A percentile compares a stretch with the other conserved stretches of the same genome.
Conservation (phyloP, 2,113 vertebrate species). For the Dunckerocampus dactyliophorus region DNA sequence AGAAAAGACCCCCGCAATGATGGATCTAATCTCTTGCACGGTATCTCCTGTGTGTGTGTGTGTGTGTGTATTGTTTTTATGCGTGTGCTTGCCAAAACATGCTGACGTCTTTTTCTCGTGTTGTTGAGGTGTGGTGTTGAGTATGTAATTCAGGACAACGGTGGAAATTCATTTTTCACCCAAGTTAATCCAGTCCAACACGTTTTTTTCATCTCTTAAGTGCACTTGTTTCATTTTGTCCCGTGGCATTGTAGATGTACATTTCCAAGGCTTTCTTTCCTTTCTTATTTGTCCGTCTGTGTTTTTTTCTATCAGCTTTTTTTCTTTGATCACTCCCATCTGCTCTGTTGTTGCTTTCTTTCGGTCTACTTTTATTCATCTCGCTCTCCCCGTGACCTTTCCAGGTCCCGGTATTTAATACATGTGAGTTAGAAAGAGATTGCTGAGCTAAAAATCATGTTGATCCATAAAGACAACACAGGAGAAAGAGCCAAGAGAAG, state of each 20-base stretch:
- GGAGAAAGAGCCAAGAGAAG: slow-evolving; percentile 18
- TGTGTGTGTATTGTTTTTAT: slow-evolving; percentile 10
- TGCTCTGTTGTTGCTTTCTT: slow-evolving; percentile 36
- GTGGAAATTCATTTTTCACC: too few species aligned
- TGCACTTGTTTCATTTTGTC: too few species aligned
- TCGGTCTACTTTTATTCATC: slow-evolving; percentile 32
- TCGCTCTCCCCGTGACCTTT: slow-evolving; percentile 56
- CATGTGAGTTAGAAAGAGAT: slow-evolving; percentile 22
- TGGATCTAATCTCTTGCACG: slow-evolving; percentile 58
- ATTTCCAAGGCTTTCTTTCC: slow-evolving; percentile 16
- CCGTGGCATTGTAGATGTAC: neutral
- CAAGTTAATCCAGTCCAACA: too few species aligned
- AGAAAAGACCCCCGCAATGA: slow-evolving; percentile 62
- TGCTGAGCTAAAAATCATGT: slow-evolving; percentile 48
- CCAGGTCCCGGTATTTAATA: slow-evolving; percentile 43
- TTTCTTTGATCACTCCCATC: slow-evolving; percentile 34
- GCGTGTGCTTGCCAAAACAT: neutral
- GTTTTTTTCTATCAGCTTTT: slow-evolving; percentile 28
- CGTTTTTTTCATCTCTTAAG: too few species aligned
- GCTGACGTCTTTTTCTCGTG: too few species aligned
- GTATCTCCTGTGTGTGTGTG: slow-evolving; percentile 33
- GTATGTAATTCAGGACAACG: too few species aligned
- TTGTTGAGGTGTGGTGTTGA: too few species aligned
- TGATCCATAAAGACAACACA: slow-evolving; percentile 44
- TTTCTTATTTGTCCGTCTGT: slow-evolving; percentile 24